phyloP scores from a whole-genome alignment of 2,113 vertebrate species.

The Dromas ardeola region DNA sequence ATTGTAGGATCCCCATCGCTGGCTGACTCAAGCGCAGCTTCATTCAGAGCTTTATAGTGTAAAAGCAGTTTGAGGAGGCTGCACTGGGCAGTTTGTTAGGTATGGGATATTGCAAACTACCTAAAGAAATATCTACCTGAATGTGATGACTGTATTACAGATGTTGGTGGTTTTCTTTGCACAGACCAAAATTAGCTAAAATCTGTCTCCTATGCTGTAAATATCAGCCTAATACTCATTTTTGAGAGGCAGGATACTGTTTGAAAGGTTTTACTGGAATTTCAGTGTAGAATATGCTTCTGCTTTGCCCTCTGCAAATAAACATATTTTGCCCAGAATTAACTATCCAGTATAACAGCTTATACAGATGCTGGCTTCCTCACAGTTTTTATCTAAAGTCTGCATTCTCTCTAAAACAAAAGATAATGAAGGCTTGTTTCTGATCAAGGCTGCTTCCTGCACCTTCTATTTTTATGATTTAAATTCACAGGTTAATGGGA shows the following conservation, averaged over 20 bases:
- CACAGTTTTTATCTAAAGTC: neutral
- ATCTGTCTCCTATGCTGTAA: neutral
- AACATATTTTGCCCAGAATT: neutral
- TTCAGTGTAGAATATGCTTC: neutral
- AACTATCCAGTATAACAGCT: neutral
- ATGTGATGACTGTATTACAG: fast-evolving
- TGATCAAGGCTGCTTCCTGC: neutral
- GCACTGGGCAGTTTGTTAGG: neutral
- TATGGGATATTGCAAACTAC: neutral
- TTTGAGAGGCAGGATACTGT: neutral
- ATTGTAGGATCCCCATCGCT: neutral
- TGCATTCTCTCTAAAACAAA: neutral
- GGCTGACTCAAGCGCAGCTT: neutral
- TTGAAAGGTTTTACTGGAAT: neutral
- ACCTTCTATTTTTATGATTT: neutral
- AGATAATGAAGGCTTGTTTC: neutral
- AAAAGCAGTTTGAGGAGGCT: neutral
- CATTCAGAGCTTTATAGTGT: neutral
- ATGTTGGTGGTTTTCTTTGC: neutral
- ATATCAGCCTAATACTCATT: neutral
- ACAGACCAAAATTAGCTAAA: neutral
- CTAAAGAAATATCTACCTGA: neutral
- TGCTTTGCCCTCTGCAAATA: neutral
- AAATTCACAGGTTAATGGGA: conserved; percentile 3
- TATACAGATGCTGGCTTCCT: neutral